Evolutionary conservation across 1,140 invertebrate species (phyloP), one percentile per base, ranked within the genome.

Genomic region (Drosophila auraria): DNA sequence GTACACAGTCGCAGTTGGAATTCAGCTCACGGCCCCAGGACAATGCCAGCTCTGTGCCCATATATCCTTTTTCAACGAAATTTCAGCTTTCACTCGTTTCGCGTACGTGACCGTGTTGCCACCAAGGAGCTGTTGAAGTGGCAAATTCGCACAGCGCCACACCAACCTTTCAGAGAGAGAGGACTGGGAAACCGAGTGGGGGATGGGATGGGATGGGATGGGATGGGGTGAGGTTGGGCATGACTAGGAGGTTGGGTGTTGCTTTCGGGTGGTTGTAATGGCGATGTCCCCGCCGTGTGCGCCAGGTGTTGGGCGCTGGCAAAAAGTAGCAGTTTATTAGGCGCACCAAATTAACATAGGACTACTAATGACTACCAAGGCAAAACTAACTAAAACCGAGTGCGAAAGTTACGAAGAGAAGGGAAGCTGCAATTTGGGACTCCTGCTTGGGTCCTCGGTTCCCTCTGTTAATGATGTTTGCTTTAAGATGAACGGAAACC

Each of bases 51-150:
- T 78, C 78, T 84, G 82, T 70, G 87, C 86, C 75, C 82, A 90
- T 89, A 89, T 89, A 86, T 89, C 86, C 86, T 89, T 89, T 89
- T 89, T 89, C 86, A 90, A 78, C 86, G 62, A 87, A 90, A 82
- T 86, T 90, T 90, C 76, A 90, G 86, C 86, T 90, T 90, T 90
- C 86, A 90, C 86, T 90, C 68, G 87, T 78, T 71, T 70, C 71
- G 87, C 78, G 87, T 80, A 92, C 86, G 82, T 91, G 80, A 81
- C 79, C 62, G 64, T 83, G 76, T 80, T 87, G 78, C 86, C 90
- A 72, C 83, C 84, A 91, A 92, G 91, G 90, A 92, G 87, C 91
- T 92, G 91, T 92, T 92, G 91, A 92, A 92, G 91, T 92, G 91
- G 91, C 91, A 92, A 92, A 92, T 92, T 92, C 86, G 91, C 91